Percentiles rank a stretch among this genome's conserved stretches.
Evolutionary conservation across 2,888 invertebrate species (phyloP).

Genomic region (Xylota sylvarum): DNA sequence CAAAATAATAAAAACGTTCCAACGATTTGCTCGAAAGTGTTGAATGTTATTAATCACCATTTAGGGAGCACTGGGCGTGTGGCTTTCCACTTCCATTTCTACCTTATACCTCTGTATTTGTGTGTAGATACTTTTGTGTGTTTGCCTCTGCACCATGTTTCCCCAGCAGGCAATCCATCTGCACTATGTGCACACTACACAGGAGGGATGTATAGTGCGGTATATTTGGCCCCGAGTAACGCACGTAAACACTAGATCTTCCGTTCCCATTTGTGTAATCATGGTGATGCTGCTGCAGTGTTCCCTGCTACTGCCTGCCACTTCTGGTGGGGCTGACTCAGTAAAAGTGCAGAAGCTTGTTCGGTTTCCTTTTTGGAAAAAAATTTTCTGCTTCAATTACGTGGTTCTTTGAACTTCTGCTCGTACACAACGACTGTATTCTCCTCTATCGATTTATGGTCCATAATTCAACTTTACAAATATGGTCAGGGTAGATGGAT

Average conservation of each 20-base stretch:
- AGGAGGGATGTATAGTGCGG: too few relatives aligned
- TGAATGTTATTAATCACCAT: constrained; percentile 58
- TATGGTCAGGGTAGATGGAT: constrained; percentile 53
- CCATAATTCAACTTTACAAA: constrained; percentile 70
- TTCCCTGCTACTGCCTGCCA: constrained; percentile 12
- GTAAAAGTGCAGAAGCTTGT: constrained; percentile 67
- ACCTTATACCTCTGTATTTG: neutral
- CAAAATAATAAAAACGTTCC: constrained; percentile 3
- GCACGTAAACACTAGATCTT: constrained; percentile 69
- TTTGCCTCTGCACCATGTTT: neutral
- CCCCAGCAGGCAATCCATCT: constrained; percentile 6
- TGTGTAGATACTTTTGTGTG: neutral
- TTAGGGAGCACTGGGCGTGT: constrained; percentile 6
- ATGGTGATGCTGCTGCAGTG: constrained; percentile 15
- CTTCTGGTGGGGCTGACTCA: constrained; percentile 9
- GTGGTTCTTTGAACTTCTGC: constrained; percentile 68
- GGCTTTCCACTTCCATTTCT: neutral
- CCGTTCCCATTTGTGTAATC: constrained; percentile 61
- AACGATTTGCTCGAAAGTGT: constrained; percentile 50
- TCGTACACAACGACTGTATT: neutral
- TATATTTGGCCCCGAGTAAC: constrained; percentile 53
- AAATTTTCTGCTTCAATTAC: constrained; percentile 64
- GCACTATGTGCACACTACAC: neutral
- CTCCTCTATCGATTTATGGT: constrained; percentile 66
- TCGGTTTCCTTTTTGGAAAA: constrained; percentile 12